phyloP scores from a whole-genome alignment of 2,888 invertebrate genomes.

The Synergus laeviventris region DNA sequence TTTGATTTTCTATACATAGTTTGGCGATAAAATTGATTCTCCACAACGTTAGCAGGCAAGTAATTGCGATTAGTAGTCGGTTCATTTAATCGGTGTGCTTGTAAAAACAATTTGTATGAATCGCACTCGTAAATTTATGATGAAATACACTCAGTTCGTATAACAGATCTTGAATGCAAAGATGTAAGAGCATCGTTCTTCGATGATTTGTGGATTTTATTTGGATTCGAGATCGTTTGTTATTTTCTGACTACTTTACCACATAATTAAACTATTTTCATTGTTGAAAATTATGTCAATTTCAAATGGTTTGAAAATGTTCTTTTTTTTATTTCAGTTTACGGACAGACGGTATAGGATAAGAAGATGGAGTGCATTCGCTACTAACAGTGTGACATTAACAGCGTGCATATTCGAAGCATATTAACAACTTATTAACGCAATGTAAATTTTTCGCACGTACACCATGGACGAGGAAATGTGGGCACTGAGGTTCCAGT shows the following conservation, averaged over 20 bases:
- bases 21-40: slow-evolving; percentile 26
- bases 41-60: neutral
- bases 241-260: neutral
- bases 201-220: neutral
- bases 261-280: too few species aligned
- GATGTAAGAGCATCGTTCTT: neutral
- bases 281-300: too few species aligned
- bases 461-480: slow-evolving; percentile 53
- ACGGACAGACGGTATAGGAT: slow-evolving; percentile 36
- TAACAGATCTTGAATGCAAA: neutral
- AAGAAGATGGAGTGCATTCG: slow-evolving; percentile 50
- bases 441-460: slow-evolving; percentile 50
- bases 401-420: slow-evolving; percentile 51
- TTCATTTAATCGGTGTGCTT: slow-evolving; percentile 28
- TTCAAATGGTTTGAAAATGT: neutral
- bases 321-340: slow-evolving; percentile 18
- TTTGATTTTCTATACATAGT: slow-evolving; percentile 20
- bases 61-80: slow-evolving; percentile 15
- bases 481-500: slow-evolving; percentile 51
- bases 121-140: slow-evolving; percentile 7
- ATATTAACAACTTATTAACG: slow-evolving; percentile 54
- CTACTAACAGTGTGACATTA: slow-evolving; percentile 53
- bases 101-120: slow-evolving; percentile 18
- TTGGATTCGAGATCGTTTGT: neutral
- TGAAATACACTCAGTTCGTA: neutral